phyloP scores from a whole-genome alignment of 2,888 invertebrate species.

The Lumbricus terrestris region DNA sequence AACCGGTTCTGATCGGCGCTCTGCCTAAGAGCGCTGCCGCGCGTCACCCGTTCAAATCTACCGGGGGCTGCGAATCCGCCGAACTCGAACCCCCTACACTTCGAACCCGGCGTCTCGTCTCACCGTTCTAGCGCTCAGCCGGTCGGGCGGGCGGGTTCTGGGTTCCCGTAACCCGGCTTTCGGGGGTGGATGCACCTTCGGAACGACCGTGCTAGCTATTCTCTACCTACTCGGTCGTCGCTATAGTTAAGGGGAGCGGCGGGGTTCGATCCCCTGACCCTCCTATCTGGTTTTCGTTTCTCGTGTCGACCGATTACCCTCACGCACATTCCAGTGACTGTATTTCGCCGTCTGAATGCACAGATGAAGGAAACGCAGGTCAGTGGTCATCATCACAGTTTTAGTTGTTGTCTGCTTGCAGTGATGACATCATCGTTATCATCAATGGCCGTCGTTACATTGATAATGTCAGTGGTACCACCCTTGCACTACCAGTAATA shows the following conservation, averaged over 20 bases:
- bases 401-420: background rate
- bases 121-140: background rate
- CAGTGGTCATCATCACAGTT: background rate
- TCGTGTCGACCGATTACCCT: background rate
- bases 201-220: background rate
- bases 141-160: background rate
- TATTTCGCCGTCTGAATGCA: conserved; percentile 11
- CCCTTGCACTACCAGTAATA: background rate
- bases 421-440: background rate
- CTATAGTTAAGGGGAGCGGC: background rate
- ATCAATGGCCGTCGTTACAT: no score
- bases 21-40: background rate
- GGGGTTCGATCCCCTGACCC: background rate
- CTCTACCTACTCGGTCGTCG: background rate
- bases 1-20: background rate
- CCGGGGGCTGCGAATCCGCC: background rate
- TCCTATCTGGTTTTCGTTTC: background rate
- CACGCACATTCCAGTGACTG: background rate
- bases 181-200: background rate
- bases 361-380: conserved; percentile 14
- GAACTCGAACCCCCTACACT: background rate
- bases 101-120: background rate
- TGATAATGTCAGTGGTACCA: no score
- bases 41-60: background rate
- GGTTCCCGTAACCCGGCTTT: background rate